Base-by-base conservation (phyloP, 2,888 invertebrate species). In the Timema podura region DNA sequence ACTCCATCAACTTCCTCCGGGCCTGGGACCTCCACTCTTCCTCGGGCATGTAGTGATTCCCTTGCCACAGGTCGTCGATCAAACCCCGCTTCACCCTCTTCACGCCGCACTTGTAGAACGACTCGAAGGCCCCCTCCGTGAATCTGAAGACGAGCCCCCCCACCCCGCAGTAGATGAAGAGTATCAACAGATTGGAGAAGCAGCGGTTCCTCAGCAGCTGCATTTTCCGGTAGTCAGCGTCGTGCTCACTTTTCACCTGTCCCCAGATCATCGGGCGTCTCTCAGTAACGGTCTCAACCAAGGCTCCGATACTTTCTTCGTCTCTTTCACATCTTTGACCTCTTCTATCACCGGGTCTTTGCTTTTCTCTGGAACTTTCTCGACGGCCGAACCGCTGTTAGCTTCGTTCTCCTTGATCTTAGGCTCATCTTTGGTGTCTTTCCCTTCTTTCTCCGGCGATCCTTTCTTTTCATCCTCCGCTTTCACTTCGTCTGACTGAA, bases 1-100 rank as follows among this genome's bases (percentile, higher is more conserved):
- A 96, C 74, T 89, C 90, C 79, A 89, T 88, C 68, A 96, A 80
- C 79, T 91, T 90, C 75, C 87, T 87, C 70, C 95, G 85, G 0
- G 95, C 95, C 83, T 91, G 85, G 11, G 91, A 90, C 78, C 94
- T 94, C 95, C 95, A 95, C 78, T 95, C 94, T 67, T 95, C 94
- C 80, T 94, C 94, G 69, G 90, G 86, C 81, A 93, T 82, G 78
- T 90, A 89, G 79, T 92, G 92, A 80, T 93, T 93, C 71, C 89
- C 87, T 68, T 87, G 84, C 93, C 95, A 94, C 59, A 96, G 84
- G 73, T 87, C 85, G 77, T 94, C 93, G 71, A 95, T 88, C 75
- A 95, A 93, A 80, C 93, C 92, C 6, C 95, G 84, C 78, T 94
- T 93, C 0, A 95, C 92, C 76, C 91, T 85, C 76, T 93, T 92